phyloP scores from a whole-genome alignment of 2,797 vertebrate species.

The Amblyraja radiata region DNA sequence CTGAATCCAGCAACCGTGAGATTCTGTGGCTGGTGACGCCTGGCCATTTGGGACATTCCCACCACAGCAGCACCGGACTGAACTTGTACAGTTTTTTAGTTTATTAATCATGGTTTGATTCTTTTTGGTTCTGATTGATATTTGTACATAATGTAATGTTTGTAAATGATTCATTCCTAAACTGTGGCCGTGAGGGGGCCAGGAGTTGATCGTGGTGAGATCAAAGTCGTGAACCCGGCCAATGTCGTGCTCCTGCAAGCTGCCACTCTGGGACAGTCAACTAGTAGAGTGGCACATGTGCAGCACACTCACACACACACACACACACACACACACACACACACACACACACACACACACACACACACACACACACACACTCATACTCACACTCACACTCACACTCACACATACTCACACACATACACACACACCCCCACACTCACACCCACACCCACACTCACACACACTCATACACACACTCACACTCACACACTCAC shows the following conservation, averaged over 20 bases:
- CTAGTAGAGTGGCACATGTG: too few relatives aligned
- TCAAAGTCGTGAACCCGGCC: neutral
- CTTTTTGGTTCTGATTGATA: constrained; percentile 56
- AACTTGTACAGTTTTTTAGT: constrained; percentile 72
- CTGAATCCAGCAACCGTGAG: neutral
- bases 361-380: too few relatives aligned
- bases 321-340: too few relatives aligned
- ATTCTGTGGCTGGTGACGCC: neutral
- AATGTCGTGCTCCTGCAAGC: neutral
- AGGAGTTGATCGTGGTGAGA: neutral
- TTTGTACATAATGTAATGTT: constrained; percentile 47
- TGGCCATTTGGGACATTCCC: neutral
- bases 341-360: too few relatives aligned
- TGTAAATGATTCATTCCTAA: constrained; percentile 30
- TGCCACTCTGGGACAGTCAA: too few relatives aligned
- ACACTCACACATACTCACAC: too few relatives aligned
- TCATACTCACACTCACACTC: too few relatives aligned
- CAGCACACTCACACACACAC: too few relatives aligned
- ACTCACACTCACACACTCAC: too few relatives aligned
- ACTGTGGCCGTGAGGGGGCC: neutral
- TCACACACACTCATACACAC: too few relatives aligned
- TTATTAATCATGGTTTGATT: constrained; percentile 76
- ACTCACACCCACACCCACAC: too few relatives aligned
- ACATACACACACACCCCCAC: too few relatives aligned
- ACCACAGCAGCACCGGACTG: neutral